A percentile compares a stretch with the other conserved stretches of the same genome.
Conservation (phyloP, 2,113 vertebrate species). For the Dunckerocampus dactyliophorus region DNA sequence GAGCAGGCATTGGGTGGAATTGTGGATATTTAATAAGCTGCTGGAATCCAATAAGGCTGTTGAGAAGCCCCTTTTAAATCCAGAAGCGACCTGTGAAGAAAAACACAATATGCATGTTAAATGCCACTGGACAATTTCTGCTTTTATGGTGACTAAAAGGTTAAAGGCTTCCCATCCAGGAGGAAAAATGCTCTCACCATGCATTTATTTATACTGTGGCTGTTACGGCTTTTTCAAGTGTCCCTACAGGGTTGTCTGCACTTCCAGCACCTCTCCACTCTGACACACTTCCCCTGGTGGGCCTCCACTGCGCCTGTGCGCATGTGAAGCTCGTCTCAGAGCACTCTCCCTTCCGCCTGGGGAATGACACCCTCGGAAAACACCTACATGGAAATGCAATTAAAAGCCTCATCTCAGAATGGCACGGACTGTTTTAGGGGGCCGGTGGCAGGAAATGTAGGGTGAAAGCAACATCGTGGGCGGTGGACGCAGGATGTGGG, state of each 20-base stretch:
- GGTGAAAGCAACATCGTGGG: conserved; percentile 38
- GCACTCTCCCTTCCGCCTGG: conserved; percentile 66
- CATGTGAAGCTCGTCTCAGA: conserved; percentile 60
- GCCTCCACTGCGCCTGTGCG: conserved; percentile 53
- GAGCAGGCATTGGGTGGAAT: conserved; percentile 13
- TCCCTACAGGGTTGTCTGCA: conserved; percentile 64
- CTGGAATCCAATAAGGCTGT: conserved; percentile 24
- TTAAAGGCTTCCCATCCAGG: conserved; percentile 68
- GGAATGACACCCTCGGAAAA: conserved; percentile 67
- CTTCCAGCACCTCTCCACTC: conserved; percentile 59
- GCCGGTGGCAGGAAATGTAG: conserved; percentile 51
- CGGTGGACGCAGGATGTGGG: conserved; percentile 38
- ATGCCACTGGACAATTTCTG: conserved; percentile 55
- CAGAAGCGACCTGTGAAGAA: conserved; percentile 42
- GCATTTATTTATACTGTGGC: conserved; percentile 75
- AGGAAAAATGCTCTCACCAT: conserved; percentile 66
- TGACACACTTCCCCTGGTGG: conserved; percentile 56
- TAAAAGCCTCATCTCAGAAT: conserved; percentile 69
- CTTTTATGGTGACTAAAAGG: conserved; percentile 60
- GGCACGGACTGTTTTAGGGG: conserved; percentile 50
- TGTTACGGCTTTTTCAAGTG: conserved; percentile 70
- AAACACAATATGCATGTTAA: conserved; percentile 50
- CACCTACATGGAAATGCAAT: conserved; percentile 76
- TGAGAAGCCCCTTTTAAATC: conserved; percentile 38
- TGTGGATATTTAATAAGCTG: conserved; percentile 26